These are phyloP conservation scores for Gadus macrocephalus DNA, from an alignment of 2,113 vertebrate genomes.

Conservation along the genomic window DNA sequence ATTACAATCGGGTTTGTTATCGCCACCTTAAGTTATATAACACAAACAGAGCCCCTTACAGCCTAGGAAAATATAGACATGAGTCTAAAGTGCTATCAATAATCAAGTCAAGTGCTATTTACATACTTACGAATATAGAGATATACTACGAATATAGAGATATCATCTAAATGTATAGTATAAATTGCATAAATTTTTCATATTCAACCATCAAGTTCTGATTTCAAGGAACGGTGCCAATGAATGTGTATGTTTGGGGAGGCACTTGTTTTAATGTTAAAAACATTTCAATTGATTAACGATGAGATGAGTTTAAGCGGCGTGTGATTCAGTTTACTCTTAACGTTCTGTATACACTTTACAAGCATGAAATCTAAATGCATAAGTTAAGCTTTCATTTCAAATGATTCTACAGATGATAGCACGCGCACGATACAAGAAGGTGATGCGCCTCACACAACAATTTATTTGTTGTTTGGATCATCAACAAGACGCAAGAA, in stretches of 20 bases:
- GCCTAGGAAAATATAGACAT: neutral
- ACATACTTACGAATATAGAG: neutral
- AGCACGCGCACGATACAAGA: slow-evolving; percentile 79
- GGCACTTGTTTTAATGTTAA: slow-evolving; percentile 42
- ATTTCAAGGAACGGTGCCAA: slow-evolving; percentile 13
- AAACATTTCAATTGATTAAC: neutral
- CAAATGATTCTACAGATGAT: slow-evolving; percentile 11
- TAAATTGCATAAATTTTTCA: neutral
- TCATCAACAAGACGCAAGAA: slow-evolving; percentile 16
- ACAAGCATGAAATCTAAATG: no score
- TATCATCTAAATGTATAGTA: neutral
- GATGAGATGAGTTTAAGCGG: neutral
- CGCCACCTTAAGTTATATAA: neutral
- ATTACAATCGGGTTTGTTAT: neutral
- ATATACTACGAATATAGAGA: neutral
- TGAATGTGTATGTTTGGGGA: slow-evolving; percentile 17
- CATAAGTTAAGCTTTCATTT: neutral
- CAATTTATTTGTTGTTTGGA: neutral
- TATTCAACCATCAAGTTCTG: neutral
- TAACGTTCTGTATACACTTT: neutral
- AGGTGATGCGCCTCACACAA: slow-evolving; percentile 73
- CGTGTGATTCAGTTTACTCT: neutral
- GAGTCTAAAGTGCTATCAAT: neutral
- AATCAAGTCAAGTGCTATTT: neutral
- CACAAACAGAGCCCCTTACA: neutral